Percentiles rank a stretch among this genome's conserved stretches.
phyloP scores from a whole-genome alignment of 37 sponge, comb jelly and placozoan genomes.

The Ianthella basta region DNA sequence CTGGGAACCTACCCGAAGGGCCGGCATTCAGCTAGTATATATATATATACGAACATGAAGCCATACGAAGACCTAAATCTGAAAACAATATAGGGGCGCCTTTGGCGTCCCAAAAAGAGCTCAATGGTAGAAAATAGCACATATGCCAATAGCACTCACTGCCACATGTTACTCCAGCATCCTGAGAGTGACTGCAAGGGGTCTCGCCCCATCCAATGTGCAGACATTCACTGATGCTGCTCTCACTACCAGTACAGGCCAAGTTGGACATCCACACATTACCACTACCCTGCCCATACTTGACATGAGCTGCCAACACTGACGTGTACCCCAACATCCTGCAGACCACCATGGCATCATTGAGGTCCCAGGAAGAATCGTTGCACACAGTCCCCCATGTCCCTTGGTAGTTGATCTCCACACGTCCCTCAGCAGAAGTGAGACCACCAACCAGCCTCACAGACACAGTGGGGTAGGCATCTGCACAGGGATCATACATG shows the following conservation, averaged over 20 bases:
- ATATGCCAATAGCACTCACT: too few species aligned
- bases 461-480: not conserved
- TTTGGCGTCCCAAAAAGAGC: too few species aligned
- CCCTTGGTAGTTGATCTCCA: conserved; percentile 51
- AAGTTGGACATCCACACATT: not conserved
- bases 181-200: conserved; percentile 56
- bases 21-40: too few species aligned
- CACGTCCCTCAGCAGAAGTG: conserved; percentile 46
- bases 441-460: conserved; percentile 48
- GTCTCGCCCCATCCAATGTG: not conserved
- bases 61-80: too few species aligned
- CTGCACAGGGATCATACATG: too few species aligned
- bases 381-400: conserved; percentile 59
- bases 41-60: too few species aligned
- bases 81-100: too few species aligned
- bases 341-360: conserved; percentile 24
- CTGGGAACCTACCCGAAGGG: too few species aligned
- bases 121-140: too few species aligned
- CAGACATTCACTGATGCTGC: not conserved
- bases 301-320: too few species aligned
- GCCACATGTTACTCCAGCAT: conserved; percentile 47
- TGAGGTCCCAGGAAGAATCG: too few species aligned
- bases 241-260: conserved; percentile 3
- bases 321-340: conserved; percentile 48
- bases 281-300: not conserved